Evolutionary conservation across 2,113 vertebrate genomes (phyloP).

Genomic region (Ciconia boyciana): DNA sequence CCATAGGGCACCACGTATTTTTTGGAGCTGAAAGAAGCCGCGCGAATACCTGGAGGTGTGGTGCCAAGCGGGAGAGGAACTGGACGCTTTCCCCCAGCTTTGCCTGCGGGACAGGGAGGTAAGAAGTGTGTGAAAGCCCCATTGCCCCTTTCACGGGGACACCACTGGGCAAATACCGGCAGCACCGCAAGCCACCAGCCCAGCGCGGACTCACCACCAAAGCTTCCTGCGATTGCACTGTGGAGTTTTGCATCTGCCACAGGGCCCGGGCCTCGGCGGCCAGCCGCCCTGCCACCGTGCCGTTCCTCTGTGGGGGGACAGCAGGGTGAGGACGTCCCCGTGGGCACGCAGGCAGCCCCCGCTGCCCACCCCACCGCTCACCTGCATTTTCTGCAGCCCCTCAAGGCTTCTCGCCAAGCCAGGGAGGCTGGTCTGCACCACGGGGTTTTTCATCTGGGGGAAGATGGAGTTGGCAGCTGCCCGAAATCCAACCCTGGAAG

Average conservation of each 20-base stretch:
- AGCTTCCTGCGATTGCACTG: constrained; percentile 37
- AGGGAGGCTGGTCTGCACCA: constrained; percentile 50
- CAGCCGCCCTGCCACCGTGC: constrained; percentile 23
- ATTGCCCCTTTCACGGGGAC: accelerated
- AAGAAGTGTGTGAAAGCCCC: neutral
- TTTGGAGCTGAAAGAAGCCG: neutral
- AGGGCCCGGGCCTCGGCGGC: constrained; percentile 8
- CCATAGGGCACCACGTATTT: accelerated
- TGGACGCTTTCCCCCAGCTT: constrained; percentile 62
- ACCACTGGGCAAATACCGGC: accelerated
- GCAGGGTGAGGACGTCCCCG: neutral
- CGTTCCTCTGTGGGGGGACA: constrained; percentile 28
- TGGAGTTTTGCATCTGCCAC: constrained; percentile 40
- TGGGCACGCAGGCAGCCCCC: accelerated
- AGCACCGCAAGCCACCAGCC: accelerated
- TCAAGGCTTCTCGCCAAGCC: constrained; percentile 44
- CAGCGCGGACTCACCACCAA: constrained; percentile 44
- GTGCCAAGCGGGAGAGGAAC: constrained; percentile 49
- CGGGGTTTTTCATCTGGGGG: constrained; percentile 57
- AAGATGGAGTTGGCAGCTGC: neutral
- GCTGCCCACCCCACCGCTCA: accelerated
- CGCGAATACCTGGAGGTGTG: constrained; percentile 58
- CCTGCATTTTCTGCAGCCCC: constrained; percentile 62
- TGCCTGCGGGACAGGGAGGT: constrained; percentile 37
- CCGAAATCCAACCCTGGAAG: neutral